Conservation (phyloP, 1,140 invertebrate species). For the Drosophila nebulosa region DNA sequence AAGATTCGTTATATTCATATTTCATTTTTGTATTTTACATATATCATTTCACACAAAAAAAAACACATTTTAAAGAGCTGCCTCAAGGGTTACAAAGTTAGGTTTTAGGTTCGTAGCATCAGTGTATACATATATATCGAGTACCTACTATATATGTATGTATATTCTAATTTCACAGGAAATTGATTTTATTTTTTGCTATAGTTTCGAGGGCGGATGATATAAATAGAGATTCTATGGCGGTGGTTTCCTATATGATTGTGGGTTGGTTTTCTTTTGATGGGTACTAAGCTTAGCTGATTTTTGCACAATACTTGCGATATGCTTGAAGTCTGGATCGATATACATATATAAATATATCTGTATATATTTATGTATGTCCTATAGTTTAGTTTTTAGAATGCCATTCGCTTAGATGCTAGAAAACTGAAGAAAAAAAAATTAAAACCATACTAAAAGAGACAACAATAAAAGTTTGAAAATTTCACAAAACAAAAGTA, state of each 20-base stretch:
- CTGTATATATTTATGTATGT: slow-evolving; percentile 9
- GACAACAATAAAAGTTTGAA: slow-evolving; percentile 26
- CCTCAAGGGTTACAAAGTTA: slow-evolving; percentile 1
- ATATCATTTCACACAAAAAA: slow-evolving; percentile 20
- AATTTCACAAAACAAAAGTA: slow-evolving; percentile 52
- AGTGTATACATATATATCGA: slow-evolving; percentile 5
- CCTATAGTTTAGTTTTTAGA: slow-evolving; percentile 7
- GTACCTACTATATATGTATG: not conserved
- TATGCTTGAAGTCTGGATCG: slow-evolving; percentile 67
- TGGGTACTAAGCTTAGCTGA: slow-evolving; percentile 39
- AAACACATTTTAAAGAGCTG: slow-evolving; percentile 40
- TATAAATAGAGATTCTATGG: not conserved
- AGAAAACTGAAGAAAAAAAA: slow-evolving; percentile 32
- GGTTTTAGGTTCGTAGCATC: not conserved
- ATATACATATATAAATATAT: slow-evolving; percentile 37
- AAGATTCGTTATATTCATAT: slow-evolving; percentile 69
- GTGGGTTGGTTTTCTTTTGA: slow-evolving; percentile 25
- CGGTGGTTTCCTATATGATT: slow-evolving; percentile 28
- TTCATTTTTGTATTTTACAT: slow-evolving; percentile 35
- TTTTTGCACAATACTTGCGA: slow-evolving; percentile 66
- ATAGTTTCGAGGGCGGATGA: slow-evolving; percentile 42
- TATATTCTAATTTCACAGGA: slow-evolving; percentile 56
- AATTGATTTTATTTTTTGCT: slow-evolving; percentile 34
- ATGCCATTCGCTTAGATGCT: slow-evolving; percentile 47
- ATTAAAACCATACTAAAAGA: slow-evolving; percentile 14